These are phyloP conservation scores for Hedya salicella DNA, from an alignment of 2,888 invertebrate genomes.

Conservation along the genomic window DNA sequence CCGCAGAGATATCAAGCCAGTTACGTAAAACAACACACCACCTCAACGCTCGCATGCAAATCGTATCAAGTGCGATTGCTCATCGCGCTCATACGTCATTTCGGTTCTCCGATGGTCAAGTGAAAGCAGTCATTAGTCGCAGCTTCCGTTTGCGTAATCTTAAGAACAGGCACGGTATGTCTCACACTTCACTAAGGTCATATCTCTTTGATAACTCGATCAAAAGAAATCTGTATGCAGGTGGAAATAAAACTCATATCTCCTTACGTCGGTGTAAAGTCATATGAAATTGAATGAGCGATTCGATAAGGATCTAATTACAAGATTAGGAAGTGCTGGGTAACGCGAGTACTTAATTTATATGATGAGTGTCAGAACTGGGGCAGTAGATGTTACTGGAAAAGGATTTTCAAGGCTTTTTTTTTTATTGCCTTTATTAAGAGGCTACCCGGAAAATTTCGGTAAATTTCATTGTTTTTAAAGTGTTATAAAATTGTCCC, in stretches of 20 bases:
- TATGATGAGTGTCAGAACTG: background rate
- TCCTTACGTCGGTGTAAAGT: background rate
- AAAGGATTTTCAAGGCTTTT: background rate
- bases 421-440: no score
- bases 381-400: background rate
- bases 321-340: conserved; percentile 22
- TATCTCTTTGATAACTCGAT: background rate
- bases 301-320: conserved; percentile 6
- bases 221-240: background rate
- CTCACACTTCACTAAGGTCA: background rate
- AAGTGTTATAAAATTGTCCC: no score
- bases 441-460: no score
- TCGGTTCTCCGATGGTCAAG: conserved; percentile 1
- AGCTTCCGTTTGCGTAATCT: conserved; percentile 33
- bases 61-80: conserved; percentile 5
- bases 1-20: conserved; percentile 17
- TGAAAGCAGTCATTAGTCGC: conserved; percentile 28
- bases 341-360: background rate
- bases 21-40: conserved; percentile 28
- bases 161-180: conserved; percentile 4
- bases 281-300: background rate
- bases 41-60: background rate
- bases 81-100: conserved; percentile 25
- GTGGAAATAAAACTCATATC: background rate
- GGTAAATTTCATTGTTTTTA: no score